Base-by-base conservation (phyloP, 2,888 invertebrate genomes). In the Calameuta filiformis region DNA sequence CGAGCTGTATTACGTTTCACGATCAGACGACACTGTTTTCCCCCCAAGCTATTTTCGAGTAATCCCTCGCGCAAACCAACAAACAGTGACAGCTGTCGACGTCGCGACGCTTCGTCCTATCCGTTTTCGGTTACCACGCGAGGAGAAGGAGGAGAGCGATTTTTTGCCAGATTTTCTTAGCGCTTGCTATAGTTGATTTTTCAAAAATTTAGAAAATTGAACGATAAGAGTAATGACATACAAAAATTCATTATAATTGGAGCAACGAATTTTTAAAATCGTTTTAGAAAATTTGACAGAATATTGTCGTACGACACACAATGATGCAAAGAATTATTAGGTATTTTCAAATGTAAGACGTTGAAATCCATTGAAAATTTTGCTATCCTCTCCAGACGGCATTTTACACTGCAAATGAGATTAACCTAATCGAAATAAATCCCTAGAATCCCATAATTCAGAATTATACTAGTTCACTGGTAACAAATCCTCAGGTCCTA, bases 41-140 rank as follows among this genome's bases (percentile, higher is more conserved):
- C 80, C 77, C 76, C 81, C 82, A 84, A 88, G 87, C 87, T 89
- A 89, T 89, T 90, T 89, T 87, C 87, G 85, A 87, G 87, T 90
- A 90, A 90, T 90, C 89, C 89, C 86, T 82, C 80, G 80, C 83
- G 87, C 87, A 87, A 89, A 89, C 88, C 90, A 90, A 90, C 90
- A 90, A 90, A 89, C 87, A 90, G 86, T 87, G 86, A 87, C 91
- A 91, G 91, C 91, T 90, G 91, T 86, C 89, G 86, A 89, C 85
- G 86, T 85, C 84, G 71, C 71, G 23, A 83, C 81, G 76, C 71
- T 78, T 78, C 75, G 83, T 83, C 11, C 71, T 71, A 83, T 84
- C 81, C 82, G 81, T 82, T 85, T 86, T 84, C 79, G 79, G 71
- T 56, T 56, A 56, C 56, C 2, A 23, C 56, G 56, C 56, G 56